Evolutionary conservation across 2,113 vertebrate species (phyloP).

Genomic region (Columba livia): DNA sequence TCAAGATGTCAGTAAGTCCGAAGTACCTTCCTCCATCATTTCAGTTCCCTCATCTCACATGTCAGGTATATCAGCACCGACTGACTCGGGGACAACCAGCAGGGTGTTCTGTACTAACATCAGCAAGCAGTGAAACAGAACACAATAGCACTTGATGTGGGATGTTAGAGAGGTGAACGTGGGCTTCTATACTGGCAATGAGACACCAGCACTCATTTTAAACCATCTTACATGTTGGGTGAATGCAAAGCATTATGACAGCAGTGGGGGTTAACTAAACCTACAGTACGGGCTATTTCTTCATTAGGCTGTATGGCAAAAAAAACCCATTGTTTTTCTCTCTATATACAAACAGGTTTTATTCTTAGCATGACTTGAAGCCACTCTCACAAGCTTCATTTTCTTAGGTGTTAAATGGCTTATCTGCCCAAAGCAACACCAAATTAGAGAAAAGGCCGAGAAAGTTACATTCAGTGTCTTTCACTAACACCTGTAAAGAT

Average conservation of each 20-base stretch:
- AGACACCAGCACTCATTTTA: not conserved
- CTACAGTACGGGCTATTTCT: not conserved
- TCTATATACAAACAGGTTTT: not conserved
- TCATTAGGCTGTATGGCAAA: not conserved
- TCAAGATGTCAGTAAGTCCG: not conserved
- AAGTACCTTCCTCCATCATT: not conserved
- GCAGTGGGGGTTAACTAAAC: not conserved
- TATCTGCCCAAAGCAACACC: not conserved
- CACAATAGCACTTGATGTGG: not conserved
- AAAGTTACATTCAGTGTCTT: not conserved
- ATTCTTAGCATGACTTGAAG: not conserved
- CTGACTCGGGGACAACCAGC: fast-evolving
- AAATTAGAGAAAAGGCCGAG: not conserved
- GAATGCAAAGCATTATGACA: not conserved
- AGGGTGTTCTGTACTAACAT: not conserved
- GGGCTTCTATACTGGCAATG: not conserved
- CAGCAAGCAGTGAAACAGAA: not conserved
- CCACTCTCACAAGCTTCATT: not conserved
- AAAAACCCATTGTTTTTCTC: no score
- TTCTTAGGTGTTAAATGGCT: not conserved
- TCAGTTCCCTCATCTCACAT: no score
- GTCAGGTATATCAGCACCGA: fast-evolving
- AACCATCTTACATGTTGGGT: not conserved
- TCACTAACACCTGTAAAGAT: not conserved
- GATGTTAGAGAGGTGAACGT: not conserved